Evolutionary conservation across 1,140 invertebrate genomes (phyloP), one percentile per base, ranked within the genome.

Genomic region (Cydia splendana): DNA sequence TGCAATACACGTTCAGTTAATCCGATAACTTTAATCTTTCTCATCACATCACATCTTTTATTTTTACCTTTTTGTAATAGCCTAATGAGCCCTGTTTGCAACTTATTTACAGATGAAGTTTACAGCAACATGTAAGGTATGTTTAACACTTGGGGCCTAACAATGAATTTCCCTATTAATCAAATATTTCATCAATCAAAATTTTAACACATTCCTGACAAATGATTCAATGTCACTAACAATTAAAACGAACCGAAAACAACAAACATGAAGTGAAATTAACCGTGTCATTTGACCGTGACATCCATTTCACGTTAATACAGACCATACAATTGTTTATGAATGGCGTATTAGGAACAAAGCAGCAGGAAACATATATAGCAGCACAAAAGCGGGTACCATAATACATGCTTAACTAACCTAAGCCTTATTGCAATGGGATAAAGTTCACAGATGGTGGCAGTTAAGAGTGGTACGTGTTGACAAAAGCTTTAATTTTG

Each of bases 281-380:
- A 71, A 71, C 67, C 67, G 30, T 71, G 67, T 71, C 67, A 18
- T 71, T 71, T 38, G 67, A 38, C 67, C 67, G 67, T 71, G 67
- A 71, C 67, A 71, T 71, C 67, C 67, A 71, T 71, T 71, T 71
- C 38, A 71, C 67, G 67, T 71, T 71, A 38, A 71, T 71, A 38
- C 67, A 7, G 34, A 38, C 67, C 67, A 71, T 71, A 71, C 67
- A 71, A 71, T 71, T 71, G 67, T 71, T 71, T 71, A 71, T 42
- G n/a, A 42, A 71, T 18, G 67, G 15, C n/a, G 10, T 42, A 71
- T 71, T 71, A 71, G 15, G 5, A 71, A 71, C 67, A 71, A 71
- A 71, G 34, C 34, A 71, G n/a, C 38, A 34, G 67, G 67, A 71
- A 71, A 71, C n/a, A 71, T n/a, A n/a, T n/a, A n/a, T 13, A 34